phyloP scores from a whole-genome alignment of 2,797 vertebrate species.

The Cheirogaleus major region DNA sequence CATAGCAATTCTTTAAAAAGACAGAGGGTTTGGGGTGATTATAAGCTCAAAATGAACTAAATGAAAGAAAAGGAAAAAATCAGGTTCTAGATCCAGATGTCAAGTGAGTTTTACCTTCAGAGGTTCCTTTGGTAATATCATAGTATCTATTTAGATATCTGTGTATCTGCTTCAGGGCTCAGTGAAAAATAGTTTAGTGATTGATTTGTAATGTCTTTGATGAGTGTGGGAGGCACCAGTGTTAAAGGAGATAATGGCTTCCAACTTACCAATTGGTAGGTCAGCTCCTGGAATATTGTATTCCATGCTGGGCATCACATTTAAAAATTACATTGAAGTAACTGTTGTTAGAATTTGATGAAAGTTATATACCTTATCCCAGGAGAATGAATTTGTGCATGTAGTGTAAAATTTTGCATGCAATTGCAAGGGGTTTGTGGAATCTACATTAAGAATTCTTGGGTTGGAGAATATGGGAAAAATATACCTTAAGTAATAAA shows the following conservation, averaged over 20 bases:
- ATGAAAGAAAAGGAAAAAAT: neutral
- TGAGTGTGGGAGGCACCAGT: neutral
- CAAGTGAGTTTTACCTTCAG: neutral
- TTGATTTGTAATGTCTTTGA: neutral
- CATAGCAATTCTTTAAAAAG: neutral
- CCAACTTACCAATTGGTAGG: neutral
- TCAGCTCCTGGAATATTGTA: neutral
- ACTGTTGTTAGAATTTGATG: neutral
- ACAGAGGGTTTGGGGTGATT: neutral
- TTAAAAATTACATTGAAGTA: neutral
- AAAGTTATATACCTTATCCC: neutral
- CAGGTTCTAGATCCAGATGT: neutral
- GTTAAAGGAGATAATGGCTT: neutral
- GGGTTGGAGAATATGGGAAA: neutral
- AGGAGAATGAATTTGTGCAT: neutral
- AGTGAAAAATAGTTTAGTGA: neutral
- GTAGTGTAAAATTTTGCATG: neutral
- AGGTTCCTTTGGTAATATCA: neutral
- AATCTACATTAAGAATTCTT: neutral
- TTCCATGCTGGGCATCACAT: neutral
- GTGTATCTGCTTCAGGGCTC: neutral
- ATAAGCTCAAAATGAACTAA: neutral
- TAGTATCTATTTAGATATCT: neutral
- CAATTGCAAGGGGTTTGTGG: neutral
- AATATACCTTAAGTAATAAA: neutral